Conservation (phyloP, 2,113 vertebrate genomes). For the Mystacornis crossleyi region DNA sequence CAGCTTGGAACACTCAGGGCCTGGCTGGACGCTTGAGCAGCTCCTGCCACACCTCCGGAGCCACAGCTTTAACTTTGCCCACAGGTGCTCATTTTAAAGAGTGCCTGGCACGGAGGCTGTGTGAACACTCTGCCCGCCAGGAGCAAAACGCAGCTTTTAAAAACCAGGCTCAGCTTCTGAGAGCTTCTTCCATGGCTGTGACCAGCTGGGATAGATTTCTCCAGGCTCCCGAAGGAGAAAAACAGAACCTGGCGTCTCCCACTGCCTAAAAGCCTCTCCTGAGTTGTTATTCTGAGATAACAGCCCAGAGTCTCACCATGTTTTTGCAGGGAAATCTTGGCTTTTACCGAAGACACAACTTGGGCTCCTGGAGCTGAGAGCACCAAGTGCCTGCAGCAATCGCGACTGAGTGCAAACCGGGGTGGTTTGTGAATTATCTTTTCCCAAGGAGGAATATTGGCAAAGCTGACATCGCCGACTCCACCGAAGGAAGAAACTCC, state of each 20-base stretch:
- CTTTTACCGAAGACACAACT: neutral
- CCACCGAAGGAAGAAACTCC: too few species aligned
- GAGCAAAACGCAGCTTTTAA: neutral
- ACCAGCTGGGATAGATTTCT: neutral
- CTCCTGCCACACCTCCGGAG: neutral
- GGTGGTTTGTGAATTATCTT: neutral
- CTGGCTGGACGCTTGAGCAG: neutral
- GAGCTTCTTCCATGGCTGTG: neutral
- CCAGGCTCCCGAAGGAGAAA: neutral
- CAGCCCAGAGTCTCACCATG: neutral
- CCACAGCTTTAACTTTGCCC: neutral
- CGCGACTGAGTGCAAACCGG: neutral
- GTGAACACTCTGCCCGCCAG: neutral
- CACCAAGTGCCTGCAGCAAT: neutral
- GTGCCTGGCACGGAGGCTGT: neutral
- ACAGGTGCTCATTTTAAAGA: neutral
- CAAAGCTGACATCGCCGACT: too few species aligned
- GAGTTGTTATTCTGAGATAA: neutral
- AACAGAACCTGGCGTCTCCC: neutral
- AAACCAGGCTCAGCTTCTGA: neutral
- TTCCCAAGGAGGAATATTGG: neutral
- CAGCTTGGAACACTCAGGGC: neutral
- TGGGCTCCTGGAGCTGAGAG: neutral
- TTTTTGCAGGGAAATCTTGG: neutral
- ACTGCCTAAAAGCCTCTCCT: neutral